Evolutionary conservation across 1,140 invertebrate species (phyloP), one percentile per base, ranked within the genome.

Genomic region (Pseudomyrmex sp.): DNA sequence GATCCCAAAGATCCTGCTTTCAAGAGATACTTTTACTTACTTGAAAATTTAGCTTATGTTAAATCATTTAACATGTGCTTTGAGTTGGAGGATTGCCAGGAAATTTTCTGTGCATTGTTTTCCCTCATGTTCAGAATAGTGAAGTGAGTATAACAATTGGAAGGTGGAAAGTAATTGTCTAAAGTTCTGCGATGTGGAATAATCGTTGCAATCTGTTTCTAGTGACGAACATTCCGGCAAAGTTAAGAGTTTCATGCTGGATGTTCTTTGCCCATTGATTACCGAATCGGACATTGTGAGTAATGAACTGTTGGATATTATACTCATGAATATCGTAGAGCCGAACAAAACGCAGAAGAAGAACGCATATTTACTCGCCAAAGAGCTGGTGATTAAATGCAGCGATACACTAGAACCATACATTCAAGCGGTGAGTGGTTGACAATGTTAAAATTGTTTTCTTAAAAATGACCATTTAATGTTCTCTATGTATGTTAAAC

Each of bases 31-130:
- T 99, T 99, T 94, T 99, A 99, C 94, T 95, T 98, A 62, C 94
- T 98, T 82, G 97, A 99, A 95, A 99, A 99, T 94, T 95, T 99
- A 83, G 98, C 98, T 10, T 99, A 99, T 94, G 98, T 99, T 23
- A 99, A 99, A 93, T 99, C 98, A 0, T 99, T 99, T 94, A 99
- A 99, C 93, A 99, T 99, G 97, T 99, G 99, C 94, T 98, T 99
- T 93, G 99, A 99, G 93, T 94, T 99, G 56, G 98, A 99, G 93
- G 98, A 99, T 93, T 99, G 97, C 90, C 98, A 99, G 94, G 98
- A 99, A 94, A 99, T 99, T 90, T 99, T 99, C 93, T 98, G 98
- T 91, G 96, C 97, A 58, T 95, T 99, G 0, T 99, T 99, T 94
- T 97, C 97, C 66, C 95, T 99, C n/a, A 99, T 99, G 96, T 99